Evolutionary conservation across 2,888 invertebrate species (phyloP), one percentile per base, ranked within the genome.

Genomic region (Himalopsyche tibetana): DNA sequence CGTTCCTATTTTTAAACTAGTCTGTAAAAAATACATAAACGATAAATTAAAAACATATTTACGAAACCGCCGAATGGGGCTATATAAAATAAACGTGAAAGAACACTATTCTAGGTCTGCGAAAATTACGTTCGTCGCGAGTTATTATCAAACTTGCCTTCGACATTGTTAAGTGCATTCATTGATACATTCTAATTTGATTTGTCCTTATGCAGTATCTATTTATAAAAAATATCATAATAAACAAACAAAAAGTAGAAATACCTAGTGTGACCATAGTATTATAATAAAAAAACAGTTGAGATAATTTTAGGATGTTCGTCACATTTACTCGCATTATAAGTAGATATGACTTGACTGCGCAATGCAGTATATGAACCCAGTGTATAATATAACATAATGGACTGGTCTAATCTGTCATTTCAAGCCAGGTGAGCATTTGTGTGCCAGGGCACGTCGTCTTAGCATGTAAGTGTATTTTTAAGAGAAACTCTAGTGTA

Each of bases 1-100:
- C 92, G 93, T 93, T 93, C 93, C 93, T 93, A 93, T 92, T 92
- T 92, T 91, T 91, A 92, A 91, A 91, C 91, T 91, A 91, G 91
- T 91, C 91, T 90, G 89, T 89, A 89, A 89, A 82, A 51, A 28
- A 87, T 88, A 87, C 88, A 88, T 87, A 86, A 55, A 56, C 84
- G 51, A 83, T 86, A 83, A 82, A 86, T 55, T 83, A 87, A 38
- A 63, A 80, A 55, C 80, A 87, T 79, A 82, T 63, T 83, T 82
- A 87, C 81, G 82, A 74, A 81, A 69, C 42, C 63, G 87, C 86
- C 86, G 82, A 81, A 86, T 55, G 86, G 85, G 87, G 87, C 87
- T 84, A 86, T 82, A 84, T 82, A 85, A 82, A 86, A 84, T 86
- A 82, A 86, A 84, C 83, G 74, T 74, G 74, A 74, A 74, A 74